Evolutionary conservation across 30 jellyfish, hydroid and myxozoan species (phyloP).

Genomic region (Hydra vulgaris): DNA sequence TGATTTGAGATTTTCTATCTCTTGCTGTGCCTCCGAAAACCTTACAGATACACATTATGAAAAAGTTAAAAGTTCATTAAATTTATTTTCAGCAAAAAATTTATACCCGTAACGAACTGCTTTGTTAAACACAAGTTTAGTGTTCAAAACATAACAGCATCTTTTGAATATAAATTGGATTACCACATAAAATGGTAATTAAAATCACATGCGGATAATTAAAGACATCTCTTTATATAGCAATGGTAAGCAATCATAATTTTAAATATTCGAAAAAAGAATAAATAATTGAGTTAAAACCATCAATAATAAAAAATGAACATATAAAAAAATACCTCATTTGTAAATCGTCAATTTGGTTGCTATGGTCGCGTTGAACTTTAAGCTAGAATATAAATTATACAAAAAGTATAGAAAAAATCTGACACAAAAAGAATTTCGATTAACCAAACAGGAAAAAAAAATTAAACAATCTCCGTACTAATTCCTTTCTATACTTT

Average conservation of each 20-base stretch:
- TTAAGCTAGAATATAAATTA: conserved; percentile 29
- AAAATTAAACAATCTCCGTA: neutral
- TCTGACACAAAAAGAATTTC: neutral
- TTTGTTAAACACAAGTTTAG: neutral
- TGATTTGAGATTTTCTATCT: conserved; percentile 47
- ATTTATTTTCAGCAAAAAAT: neutral
- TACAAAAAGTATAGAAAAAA: neutral
- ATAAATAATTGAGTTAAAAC: too few species aligned
- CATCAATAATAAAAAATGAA: too few species aligned
- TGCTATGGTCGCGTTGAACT: conserved; percentile 65
- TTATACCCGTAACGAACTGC: neutral
- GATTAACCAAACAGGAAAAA: conserved; percentile 5
- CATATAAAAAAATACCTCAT: conserved; percentile 31
- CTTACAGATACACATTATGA: conserved; percentile 18
- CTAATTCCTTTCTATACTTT: conserved; percentile 71
- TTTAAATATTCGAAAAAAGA: too few species aligned
- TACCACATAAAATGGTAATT: too few species aligned
- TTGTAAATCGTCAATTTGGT: conserved; percentile 59
- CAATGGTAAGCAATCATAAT: neutral
- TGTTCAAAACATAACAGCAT: too few species aligned
- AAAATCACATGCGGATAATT: too few species aligned
- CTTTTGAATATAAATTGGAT: too few species aligned
- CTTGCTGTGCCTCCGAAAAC: conserved; percentile 56
- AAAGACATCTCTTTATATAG: too few species aligned
- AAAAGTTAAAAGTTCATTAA: neutral